Evolutionary conservation across 1,140 invertebrate genomes (phyloP).

Genomic region (Rhopalosiphum padi): DNA sequence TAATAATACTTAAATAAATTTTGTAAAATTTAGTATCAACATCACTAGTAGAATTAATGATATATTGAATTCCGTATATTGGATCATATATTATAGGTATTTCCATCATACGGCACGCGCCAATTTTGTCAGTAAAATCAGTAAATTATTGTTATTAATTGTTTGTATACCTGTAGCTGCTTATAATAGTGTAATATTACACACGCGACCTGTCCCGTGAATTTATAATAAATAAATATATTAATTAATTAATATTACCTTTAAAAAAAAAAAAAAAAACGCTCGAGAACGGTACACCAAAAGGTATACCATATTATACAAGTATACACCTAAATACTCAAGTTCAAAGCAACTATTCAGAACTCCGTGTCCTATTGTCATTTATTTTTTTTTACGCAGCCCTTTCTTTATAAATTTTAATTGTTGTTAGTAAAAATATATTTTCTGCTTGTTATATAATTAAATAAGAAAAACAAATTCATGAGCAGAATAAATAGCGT

Average conservation of each 20-base stretch:
- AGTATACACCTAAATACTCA: not conserved
- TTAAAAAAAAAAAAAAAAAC: not conserved
- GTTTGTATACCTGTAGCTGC: not conserved
- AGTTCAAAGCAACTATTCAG: not conserved
- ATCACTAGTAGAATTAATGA: not conserved
- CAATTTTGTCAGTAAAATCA: not conserved
- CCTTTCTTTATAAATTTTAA: not conserved
- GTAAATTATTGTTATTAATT: not conserved
- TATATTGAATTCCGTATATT: not conserved
- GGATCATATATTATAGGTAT: not conserved
- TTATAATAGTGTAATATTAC: not conserved
- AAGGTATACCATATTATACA: not conserved
- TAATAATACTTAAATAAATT: too few species aligned
- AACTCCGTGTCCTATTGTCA: not conserved
- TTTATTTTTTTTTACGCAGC: not conserved
- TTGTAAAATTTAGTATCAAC: too few species aligned
- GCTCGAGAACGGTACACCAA: not conserved
- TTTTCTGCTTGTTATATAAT: not conserved
- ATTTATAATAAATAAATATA: not conserved
- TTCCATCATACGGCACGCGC: too few species aligned
- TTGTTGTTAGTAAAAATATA: not conserved
- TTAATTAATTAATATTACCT: not conserved
- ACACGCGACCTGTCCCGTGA: not conserved
- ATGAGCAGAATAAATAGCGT: not conserved
- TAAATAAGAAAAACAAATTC: not conserved